Conservation (phyloP, 2,888 invertebrate species). For the Troides aeacus region DNA sequence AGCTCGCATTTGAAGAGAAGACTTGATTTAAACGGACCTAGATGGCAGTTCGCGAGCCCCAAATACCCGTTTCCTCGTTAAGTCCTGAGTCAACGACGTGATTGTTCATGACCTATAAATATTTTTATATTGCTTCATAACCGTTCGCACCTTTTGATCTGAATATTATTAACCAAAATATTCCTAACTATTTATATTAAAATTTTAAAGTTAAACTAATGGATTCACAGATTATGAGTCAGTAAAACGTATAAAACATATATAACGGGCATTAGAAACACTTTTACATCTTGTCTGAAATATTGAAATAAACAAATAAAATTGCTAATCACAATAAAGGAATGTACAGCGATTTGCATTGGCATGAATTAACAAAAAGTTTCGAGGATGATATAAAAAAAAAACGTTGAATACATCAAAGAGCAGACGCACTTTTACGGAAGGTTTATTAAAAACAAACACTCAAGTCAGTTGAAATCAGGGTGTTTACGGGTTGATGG, state of each 20-base stretch:
- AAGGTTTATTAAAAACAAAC: slow-evolving; percentile 72
- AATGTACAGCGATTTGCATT: slow-evolving; percentile 46
- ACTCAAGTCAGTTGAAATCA: slow-evolving; percentile 48
- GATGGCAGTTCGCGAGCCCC: slow-evolving; percentile 59
- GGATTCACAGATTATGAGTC: not conserved
- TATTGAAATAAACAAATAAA: too few relatives aligned
- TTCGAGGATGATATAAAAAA: slow-evolving; percentile 40
- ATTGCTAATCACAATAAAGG: slow-evolving; percentile 46
- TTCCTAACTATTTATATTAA: not conserved
- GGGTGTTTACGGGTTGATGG: slow-evolving; percentile 69
- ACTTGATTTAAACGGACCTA: slow-evolving; percentile 36
- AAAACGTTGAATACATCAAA: slow-evolving; percentile 56
- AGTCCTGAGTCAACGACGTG: slow-evolving; percentile 27
- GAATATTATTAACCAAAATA: not conserved
- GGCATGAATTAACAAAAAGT: slow-evolving; percentile 42
- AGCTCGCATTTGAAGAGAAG: slow-evolving; percentile 15
- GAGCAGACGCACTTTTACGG: slow-evolving; percentile 56
- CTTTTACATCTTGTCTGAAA: too few relatives aligned
- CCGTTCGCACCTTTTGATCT: not conserved
- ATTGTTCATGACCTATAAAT: not conserved
- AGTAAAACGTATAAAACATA: too few relatives aligned
- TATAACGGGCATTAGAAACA: too few relatives aligned
- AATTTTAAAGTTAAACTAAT: not conserved
- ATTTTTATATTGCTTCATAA: slow-evolving; percentile 1
- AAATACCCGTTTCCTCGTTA: slow-evolving; percentile 66